A percentile compares a stretch with the other conserved stretches of the same genome.
Conservation (phyloP, 2,888 invertebrate species). For the Cenopis cana region DNA sequence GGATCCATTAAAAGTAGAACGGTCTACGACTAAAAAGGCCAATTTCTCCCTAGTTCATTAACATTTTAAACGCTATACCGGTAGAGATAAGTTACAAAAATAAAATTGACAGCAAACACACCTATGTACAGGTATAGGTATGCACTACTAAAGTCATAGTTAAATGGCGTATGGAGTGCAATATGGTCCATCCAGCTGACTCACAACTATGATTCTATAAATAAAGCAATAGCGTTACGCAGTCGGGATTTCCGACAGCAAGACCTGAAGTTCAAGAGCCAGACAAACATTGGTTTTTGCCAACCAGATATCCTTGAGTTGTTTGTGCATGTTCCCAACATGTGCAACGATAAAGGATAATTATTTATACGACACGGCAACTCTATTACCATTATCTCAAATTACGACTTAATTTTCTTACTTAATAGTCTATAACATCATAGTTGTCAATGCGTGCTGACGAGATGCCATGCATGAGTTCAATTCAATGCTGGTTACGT, state of each 20-base stretch:
- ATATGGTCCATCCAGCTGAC: constrained; percentile 2
- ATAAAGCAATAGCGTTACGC: constrained; percentile 24
- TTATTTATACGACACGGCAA: constrained; percentile 14
- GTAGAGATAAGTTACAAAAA: background rate
- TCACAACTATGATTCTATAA: constrained; percentile 10
- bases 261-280: constrained; percentile 19
- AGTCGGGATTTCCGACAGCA: constrained; percentile 26
- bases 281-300: constrained; percentile 25
- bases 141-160: background rate
- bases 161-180: background rate
- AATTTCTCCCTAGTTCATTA: no score
- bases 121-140: background rate
- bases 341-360: constrained; percentile 27
- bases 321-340: constrained; percentile 6
- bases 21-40: no score
- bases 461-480: background rate
- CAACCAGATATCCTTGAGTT: constrained; percentile 34
- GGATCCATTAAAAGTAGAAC: background rate
- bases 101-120: background rate
- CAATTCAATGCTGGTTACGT: background rate
- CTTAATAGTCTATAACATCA: constrained; percentile 15
- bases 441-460: background rate
- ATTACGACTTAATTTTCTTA: constrained; percentile 30
- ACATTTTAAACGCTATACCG: background rate
- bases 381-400: constrained; percentile 28